Evolutionary conservation across 2,888 invertebrate genomes (phyloP).

Genomic region (Itoplectis maculator): DNA sequence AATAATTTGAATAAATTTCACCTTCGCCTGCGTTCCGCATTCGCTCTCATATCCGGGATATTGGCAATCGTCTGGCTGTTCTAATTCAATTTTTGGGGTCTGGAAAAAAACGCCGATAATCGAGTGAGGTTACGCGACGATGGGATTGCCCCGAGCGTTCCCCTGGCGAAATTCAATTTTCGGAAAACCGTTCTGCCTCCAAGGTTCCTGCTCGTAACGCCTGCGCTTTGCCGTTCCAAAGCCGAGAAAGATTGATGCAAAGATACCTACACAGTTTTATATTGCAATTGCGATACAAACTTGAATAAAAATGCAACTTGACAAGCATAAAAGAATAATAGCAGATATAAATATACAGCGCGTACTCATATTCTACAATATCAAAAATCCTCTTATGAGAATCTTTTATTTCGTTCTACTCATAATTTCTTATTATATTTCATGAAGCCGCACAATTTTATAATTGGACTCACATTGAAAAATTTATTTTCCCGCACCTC

Average conservation of each 20-base stretch:
- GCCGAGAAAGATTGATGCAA: background rate
- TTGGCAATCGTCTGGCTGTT: conserved; percentile 37
- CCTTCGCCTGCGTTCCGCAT: conserved; percentile 5
- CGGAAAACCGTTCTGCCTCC: conserved; percentile 6
- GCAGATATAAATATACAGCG: no score
- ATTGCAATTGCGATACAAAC: no score
- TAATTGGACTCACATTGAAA: no score
- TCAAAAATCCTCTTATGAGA: no score
- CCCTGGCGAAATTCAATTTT: conserved; percentile 37
- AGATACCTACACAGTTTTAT: background rate
- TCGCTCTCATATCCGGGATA: conserved; percentile 21
- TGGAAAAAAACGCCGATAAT: conserved; percentile 27
- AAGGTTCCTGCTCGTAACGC: background rate
- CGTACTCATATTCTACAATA: no score
- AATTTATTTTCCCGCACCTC: background rate
- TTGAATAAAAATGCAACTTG: no score
- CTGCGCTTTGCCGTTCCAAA: background rate
- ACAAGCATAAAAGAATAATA: no score
- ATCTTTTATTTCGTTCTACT: no score
- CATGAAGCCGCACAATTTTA: background rate
- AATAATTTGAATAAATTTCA: conserved; percentile 34
- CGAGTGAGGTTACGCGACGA: conserved; percentile 37
- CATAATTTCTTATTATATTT: no score
- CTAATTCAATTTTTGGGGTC: conserved; percentile 40
- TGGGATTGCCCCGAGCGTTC: background rate